Conservation (phyloP, 1,140 invertebrate species). For the Trichonephila clavipes region DNA sequence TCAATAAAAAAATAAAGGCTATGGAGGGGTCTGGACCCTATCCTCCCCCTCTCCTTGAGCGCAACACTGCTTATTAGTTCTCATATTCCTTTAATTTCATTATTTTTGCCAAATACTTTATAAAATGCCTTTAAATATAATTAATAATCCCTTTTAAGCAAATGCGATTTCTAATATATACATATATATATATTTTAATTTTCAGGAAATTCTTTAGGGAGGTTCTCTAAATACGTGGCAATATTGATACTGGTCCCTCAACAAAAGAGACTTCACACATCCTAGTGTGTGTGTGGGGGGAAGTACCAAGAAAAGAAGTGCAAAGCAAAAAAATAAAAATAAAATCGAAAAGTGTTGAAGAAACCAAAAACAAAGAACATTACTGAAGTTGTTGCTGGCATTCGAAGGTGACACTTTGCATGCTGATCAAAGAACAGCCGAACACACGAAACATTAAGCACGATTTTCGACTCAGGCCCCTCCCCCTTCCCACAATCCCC, state of each 20-base stretch:
- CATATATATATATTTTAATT: no score
- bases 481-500: not conserved
- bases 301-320: not conserved
- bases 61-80: no score
- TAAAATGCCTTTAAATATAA: no score
- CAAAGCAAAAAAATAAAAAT: not conserved
- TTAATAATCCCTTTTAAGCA: no score
- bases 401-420: slow-evolving; percentile 74
- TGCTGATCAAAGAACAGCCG: slow-evolving; percentile 67
- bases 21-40: no score
- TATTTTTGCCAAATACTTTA: no score
- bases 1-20: no score
- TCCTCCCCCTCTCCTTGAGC: no score
- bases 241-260: slow-evolving; percentile 5
- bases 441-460: slow-evolving; percentile 72
- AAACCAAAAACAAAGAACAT: slow-evolving; percentile 55
- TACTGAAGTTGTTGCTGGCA: slow-evolving; percentile 60
- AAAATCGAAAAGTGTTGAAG: slow-evolving; percentile 15
- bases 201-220: no score
- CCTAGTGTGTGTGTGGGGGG: no score
- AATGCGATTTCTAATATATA: no score
- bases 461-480: slow-evolving; percentile 42
- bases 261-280: not conserved
- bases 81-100: no score
- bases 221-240: not conserved